Base-by-base conservation (phyloP, 2,113 vertebrate species). In the Onychostruthus taczanowskii region DNA sequence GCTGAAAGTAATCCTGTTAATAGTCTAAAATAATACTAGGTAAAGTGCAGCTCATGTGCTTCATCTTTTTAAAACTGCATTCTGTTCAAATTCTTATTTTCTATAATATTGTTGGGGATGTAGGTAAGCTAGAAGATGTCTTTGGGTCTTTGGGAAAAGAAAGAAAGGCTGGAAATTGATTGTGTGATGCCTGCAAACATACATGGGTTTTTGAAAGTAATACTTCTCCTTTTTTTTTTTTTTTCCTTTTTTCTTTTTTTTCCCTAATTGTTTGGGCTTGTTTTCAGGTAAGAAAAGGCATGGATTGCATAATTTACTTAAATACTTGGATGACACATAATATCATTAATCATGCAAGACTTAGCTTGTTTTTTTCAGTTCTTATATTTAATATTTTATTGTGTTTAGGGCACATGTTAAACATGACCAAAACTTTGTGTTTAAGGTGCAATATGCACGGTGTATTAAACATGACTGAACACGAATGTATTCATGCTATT, bases 341-440 rank as follows among this genome's bases (percentile, higher is more conserved):
- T 86, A 75, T 66, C 70, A 85, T 83, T 73, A 85, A 74, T 89
- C 59, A 77, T 62, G 67, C 59, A 83, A 87, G 72, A 85, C 27
- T 91, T 84, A 76, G 35, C 89, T 90, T 93, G 63, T 67, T 93
- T 96, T 96, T 85, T 93, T 80, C 55, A 88, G 53, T 88, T 89
- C 55, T 76, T 20, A 10, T 86, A 22, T 78, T 90, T 43, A 12
- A n/a, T 69, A 24, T 68, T 93, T 73, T 77, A 53, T 80, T 85
- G 63, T n/a, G 11, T 78, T 78, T 52, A 87, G 43, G 16, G 33
- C 6, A 41, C 28, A 31, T 26, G 7, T 76, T 64, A 93, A 75
- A 75, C 76, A 41, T 46, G 58, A 62, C 10, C 56, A 59, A 87
- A 80, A 55, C 22, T 21, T 30, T 56, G 23, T 39, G 8, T 66